Evolutionary conservation across 2,797 vertebrate species (phyloP).

Genomic region (Euthynnus affinis): DNA sequence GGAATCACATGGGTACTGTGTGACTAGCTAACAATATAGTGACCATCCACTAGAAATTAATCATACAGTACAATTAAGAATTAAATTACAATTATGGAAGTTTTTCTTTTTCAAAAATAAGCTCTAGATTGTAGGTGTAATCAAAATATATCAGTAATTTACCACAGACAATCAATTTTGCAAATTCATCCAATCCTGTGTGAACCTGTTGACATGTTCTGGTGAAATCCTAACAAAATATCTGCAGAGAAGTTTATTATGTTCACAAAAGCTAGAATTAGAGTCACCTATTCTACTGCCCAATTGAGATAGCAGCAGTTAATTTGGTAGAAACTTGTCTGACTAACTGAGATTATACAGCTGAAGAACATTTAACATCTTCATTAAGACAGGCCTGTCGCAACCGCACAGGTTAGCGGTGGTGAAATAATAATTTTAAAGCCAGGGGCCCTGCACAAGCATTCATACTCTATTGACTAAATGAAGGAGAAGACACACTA

Average conservation of each 20-base stretch:
- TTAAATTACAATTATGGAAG: neutral
- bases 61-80: neutral
- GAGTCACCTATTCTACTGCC: too few relatives aligned
- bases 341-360: neutral
- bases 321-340: neutral
- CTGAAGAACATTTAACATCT: neutral
- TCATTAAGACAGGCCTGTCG: neutral
- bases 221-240: too few relatives aligned
- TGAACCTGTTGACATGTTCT: too few relatives aligned
- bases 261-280: too few relatives aligned
- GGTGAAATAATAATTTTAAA: neutral
- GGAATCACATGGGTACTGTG: neutral
- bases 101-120: too few relatives aligned
- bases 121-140: too few relatives aligned
- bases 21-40: neutral
- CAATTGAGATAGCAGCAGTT: neutral
- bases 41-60: neutral
- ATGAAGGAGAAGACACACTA: neutral
- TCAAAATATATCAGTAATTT: too few relatives aligned
- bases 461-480: neutral
- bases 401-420: neutral
- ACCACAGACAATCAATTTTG: too few relatives aligned
- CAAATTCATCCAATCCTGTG: too few relatives aligned
- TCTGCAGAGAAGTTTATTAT: too few relatives aligned
- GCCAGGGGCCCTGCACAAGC: neutral